These are phyloP conservation scores for Sesamia inferens DNA, from an alignment of 2,888 invertebrate species.

Conservation along the genomic window DNA sequence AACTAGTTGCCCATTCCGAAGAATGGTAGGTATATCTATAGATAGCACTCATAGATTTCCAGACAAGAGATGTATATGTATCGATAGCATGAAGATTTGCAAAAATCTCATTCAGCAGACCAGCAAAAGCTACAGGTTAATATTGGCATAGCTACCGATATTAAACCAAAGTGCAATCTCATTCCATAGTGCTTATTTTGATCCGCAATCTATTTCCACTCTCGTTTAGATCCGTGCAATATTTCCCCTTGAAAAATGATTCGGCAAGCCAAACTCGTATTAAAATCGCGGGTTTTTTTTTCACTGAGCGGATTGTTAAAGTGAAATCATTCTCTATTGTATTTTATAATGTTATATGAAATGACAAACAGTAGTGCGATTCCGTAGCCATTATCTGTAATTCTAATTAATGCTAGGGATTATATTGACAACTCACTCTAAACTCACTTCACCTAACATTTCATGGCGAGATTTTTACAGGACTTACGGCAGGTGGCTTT, in stretches of 20 bases:
- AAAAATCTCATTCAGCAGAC: neutral
- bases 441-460: too few species aligned
- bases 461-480: too few species aligned
- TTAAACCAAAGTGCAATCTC: neutral
- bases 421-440: too few species aligned
- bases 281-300: neutral
- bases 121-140: neutral
- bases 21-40: neutral
- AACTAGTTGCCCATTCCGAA: neutral
- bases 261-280: neutral
- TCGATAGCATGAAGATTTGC: neutral
- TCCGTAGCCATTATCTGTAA: too few species aligned
- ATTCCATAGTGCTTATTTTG: constrained; percentile 23
- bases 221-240: neutral
- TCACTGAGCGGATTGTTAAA: neutral
- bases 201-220: constrained; percentile 9
- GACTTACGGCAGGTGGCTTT: neutral
- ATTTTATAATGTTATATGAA: neutral
- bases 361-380: neutral
- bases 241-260: neutral
- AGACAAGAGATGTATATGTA: neutral
- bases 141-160: constrained; percentile 4
- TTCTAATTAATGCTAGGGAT: too few species aligned
- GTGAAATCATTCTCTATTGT: too few species aligned
- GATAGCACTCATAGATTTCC: neutral